Percentiles rank a stretch among this genome's conserved stretches.
Evolutionary conservation across 2,113 vertebrate species (phyloP).

Genomic region (Sapayoa aenigma): DNA sequence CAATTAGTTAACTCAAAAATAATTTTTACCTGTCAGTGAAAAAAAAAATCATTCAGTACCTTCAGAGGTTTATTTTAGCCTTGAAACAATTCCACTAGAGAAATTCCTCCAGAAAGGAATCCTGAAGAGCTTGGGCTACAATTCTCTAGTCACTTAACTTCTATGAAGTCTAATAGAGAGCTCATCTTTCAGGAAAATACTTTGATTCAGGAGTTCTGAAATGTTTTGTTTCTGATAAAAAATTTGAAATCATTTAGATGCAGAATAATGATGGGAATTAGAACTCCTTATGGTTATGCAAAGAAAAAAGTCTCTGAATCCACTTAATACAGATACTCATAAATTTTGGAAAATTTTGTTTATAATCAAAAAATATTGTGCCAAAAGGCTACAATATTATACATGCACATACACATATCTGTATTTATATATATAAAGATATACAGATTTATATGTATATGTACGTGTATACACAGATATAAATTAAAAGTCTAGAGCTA

Average conservation of each 20-base stretch:
- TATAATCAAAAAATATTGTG: not conserved
- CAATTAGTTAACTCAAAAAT: not conserved
- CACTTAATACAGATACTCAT: not conserved
- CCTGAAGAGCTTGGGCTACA: not conserved
- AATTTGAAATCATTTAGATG: not conserved
- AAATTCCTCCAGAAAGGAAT: not conserved
- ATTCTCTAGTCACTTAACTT: not conserved
- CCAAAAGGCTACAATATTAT: not conserved
- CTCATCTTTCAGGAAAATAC: not conserved
- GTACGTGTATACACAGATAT: rapidly evolving
- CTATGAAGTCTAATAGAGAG: not conserved
- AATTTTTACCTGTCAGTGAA: not conserved
- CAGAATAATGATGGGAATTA: not conserved
- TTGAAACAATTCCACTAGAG: not conserved
- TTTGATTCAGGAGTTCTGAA: not conserved
- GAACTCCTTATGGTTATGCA: not conserved
- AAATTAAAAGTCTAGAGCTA: not conserved
- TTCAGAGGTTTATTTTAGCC: not conserved
- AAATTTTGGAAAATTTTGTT: not conserved
- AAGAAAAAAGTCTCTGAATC: not conserved
- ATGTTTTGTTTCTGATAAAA: not conserved
- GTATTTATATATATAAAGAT: not conserved
- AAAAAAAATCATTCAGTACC: not conserved
- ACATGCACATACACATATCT: not conserved
- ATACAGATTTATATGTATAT: not conserved